Conservation (phyloP, 1,140 invertebrate genomes). For the Centruroides sculpturatus region DNA sequence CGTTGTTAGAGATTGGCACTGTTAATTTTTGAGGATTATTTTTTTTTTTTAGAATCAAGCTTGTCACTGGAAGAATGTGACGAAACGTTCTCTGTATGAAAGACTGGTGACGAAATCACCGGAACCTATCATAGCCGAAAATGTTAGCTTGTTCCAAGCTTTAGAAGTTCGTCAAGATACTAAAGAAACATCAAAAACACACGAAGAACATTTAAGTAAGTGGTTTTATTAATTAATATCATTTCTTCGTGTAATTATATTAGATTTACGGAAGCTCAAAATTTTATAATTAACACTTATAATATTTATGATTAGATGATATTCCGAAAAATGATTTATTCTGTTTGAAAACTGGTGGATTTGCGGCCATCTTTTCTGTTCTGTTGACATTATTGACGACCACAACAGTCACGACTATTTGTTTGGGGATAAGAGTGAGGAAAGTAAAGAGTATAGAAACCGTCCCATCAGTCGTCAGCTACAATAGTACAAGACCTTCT, state of each 20-base stretch:
- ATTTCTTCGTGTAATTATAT: no score
- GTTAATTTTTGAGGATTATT: constrained; percentile 6
- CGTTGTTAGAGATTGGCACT: constrained; percentile 1
- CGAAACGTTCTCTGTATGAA: constrained; percentile 22
- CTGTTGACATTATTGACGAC: neutral
- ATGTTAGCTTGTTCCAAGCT: constrained; percentile 75
- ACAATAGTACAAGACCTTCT: no score
- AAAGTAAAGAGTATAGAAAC: neutral
- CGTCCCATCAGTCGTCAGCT: no score
- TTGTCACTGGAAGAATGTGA: constrained; percentile 64
- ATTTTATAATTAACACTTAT: no score
- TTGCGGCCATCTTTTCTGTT: constrained; percentile 2
- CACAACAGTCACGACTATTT: neutral
- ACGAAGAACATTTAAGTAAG: neutral
- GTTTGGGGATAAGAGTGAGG: constrained; percentile 1
- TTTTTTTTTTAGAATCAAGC: constrained; percentile 57
- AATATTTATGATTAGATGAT: no score
- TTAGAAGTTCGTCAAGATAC: constrained; percentile 63
- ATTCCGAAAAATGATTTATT: neutral
- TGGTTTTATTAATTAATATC: no score
- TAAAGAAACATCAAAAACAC: neutral
- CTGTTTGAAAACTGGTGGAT: constrained; percentile 3
- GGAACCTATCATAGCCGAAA: constrained; percentile 48
- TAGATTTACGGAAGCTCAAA: no score
- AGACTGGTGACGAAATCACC: constrained; percentile 24